Percentiles rank a stretch among this genome's conserved stretches.
These are phyloP conservation scores for Sceliomorpha sp. DNA, from an alignment of 2,888 invertebrate genomes.

Conservation along the genomic window DNA sequence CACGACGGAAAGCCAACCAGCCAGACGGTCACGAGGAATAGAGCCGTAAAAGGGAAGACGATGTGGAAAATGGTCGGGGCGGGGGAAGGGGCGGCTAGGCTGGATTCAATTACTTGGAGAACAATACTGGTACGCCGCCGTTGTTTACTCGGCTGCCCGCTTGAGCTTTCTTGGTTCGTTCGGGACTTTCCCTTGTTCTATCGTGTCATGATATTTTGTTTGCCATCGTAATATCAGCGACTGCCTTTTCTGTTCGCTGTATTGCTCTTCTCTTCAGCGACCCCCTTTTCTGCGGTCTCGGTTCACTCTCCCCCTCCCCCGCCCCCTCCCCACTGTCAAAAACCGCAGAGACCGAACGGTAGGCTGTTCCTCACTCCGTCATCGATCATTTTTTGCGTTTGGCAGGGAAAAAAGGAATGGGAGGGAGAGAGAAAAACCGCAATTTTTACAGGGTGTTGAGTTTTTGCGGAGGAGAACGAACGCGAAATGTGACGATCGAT, in stretches of 20 bases:
- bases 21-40: conserved; percentile 53
- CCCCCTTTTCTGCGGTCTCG: neutral
- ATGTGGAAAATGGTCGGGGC: conserved; percentile 43
- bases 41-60: conserved; percentile 61
- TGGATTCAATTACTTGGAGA: conserved; percentile 79
- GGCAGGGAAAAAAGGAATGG: conserved; percentile 3
- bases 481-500: conserved; percentile 42
- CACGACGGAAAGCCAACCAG: conserved; percentile 30
- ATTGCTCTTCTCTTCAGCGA: conserved; percentile 15
- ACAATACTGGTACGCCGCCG: conserved; percentile 77
- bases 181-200: conserved; percentile 61
- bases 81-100: conserved; percentile 49
- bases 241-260: conserved; percentile 36
- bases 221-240: conserved; percentile 72
- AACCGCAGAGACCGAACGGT: conserved; percentile 16
- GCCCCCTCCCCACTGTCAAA: neutral
- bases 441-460: conserved; percentile 25
- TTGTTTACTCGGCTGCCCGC: conserved; percentile 77
- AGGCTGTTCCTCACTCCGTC: neutral
- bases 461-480: conserved; percentile 9
- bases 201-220: conserved; percentile 74
- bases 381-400: conserved; percentile 11
- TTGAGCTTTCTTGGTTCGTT: conserved; percentile 74
- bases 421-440: conserved; percentile 41
- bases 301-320: neutral